Evolutionary conservation across 2,797 vertebrate genomes (phyloP), one percentile per base, ranked within the genome.

Genomic region (Nannoperca obscura): DNA sequence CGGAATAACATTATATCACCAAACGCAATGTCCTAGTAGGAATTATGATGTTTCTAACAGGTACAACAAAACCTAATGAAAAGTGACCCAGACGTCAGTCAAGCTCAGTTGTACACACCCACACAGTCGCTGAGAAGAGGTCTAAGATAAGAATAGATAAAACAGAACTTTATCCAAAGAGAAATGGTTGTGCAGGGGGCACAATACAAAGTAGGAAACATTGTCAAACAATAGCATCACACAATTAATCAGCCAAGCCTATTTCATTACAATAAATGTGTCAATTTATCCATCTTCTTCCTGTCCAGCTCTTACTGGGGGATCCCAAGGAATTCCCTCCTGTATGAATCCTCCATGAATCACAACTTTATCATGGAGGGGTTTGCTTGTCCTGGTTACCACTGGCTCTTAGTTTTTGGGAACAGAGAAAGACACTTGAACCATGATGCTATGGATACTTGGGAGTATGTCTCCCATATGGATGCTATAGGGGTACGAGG

Each of bases 371-470:
- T 36, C 32, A 1, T 12, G 4, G 15, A 34, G n/a, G 11, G 19
- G 1, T 69, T 70, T 76, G 22, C 50, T 22, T 27, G 12, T 42
- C 55, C 55, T 52, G n/a, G 57, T 75, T 36, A 74, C 54, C 54
- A 32, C 15, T 74, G 32, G 19, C 58, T 50, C 15, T 34, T 58
- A 38, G 22, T 55, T 66, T 59, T 53, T 12, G 11, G 53, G 13
- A 17, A 11, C 6, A 34, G 30, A 30, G 40, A 67, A 52, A 47
- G 49, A 19, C 24, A 42, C 44, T 42, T 68, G 15, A 30, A 5
- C 54, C 7, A 32, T 44, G 20, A 40, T 57, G 30, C 13, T 42
- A 64, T 13, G 54, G 7, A 46, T 59, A 53, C 15, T 59, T 32
- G 4, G 34, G 42, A 24, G 15, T 7, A 40, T 40, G 9, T 42